A percentile compares a stretch with the other conserved stretches of the same genome.
These are phyloP conservation scores for Picathartes gymnocephalus DNA, from an alignment of 2,113 vertebrate genomes.

Conservation along the genomic window DNA sequence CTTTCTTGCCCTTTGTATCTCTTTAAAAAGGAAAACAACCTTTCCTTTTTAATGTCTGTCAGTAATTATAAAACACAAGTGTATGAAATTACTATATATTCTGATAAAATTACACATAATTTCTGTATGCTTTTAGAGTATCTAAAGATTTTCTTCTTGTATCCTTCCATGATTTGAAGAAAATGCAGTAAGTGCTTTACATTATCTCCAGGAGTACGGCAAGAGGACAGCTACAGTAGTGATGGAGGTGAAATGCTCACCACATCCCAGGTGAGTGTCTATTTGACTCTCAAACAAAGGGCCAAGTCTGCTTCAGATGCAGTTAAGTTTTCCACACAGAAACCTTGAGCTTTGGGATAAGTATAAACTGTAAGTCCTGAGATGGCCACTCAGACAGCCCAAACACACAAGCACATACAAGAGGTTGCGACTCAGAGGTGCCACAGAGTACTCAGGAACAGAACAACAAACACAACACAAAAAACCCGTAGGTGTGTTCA, in stretches of 20 bases:
- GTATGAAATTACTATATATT: not conserved
- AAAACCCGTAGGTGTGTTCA: not conserved
- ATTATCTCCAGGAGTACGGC: not conserved
- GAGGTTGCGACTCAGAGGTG: not conserved
- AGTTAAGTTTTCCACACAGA: not conserved
- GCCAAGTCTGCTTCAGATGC: not conserved
- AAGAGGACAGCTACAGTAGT: not conserved
- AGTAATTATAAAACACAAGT: not conserved
- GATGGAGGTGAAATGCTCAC: not conserved
- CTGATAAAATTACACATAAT: not conserved
- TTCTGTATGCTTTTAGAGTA: not conserved
- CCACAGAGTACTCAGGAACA: not conserved
- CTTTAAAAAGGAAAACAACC: not conserved
- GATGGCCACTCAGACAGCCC: not conserved
- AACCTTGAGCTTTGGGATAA: not conserved
- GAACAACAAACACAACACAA: not conserved
- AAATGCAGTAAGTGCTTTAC: not conserved
- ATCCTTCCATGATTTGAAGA: not conserved
- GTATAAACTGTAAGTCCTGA: not conserved
- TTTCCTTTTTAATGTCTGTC: not conserved
- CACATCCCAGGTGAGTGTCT: not conserved
- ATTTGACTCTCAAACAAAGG: not conserved
- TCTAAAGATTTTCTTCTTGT: not conserved
- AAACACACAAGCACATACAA: fast-evolving
- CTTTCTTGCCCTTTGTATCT: not conserved